A percentile compares a stretch with the other conserved stretches of the same genome.
Conservation (phyloP, 2,797 vertebrate genomes). For the Parotocinclus haroldoi region DNA sequence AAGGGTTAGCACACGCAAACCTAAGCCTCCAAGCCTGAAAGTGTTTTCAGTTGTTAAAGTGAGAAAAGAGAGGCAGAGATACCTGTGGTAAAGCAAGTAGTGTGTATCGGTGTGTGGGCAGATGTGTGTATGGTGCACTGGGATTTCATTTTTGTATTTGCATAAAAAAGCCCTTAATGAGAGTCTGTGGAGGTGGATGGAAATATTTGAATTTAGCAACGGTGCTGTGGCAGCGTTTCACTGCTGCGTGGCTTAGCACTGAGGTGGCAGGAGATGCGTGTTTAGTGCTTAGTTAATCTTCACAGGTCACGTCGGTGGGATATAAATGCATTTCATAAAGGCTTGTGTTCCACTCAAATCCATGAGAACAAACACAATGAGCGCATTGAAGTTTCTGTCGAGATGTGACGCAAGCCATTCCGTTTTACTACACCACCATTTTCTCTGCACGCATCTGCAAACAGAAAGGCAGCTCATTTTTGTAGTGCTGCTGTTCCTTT, state of each 20-base stretch:
- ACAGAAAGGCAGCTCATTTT: conserved; percentile 1
- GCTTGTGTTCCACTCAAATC: conserved; percentile 21
- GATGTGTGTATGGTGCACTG: background rate
- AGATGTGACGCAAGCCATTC: background rate
- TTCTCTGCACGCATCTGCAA: too few species aligned
- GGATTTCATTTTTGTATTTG: conserved; percentile 38
- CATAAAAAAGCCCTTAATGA: conserved; percentile 46
- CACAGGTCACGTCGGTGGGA: conserved; percentile 30
- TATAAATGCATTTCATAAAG: conserved; percentile 29
- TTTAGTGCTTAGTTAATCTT: conserved; percentile 1
- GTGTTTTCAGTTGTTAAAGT: conserved; percentile 30
- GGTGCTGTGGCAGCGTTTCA: conserved; percentile 26
- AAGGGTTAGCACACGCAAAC: too few species aligned
- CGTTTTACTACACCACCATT: background rate
- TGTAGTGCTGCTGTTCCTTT: conserved; percentile 12
- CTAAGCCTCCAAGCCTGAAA: conserved; percentile 22
- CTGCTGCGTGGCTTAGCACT: conserved; percentile 23
- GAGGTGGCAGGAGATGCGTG: conserved; percentile 55
- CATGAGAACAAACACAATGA: conserved; percentile 15
- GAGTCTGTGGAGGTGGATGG: conserved; percentile 36
- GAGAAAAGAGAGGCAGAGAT: conserved; percentile 30
- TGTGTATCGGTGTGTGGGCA: conserved; percentile 13
- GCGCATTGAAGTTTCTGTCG: background rate
- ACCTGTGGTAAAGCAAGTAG: conserved; percentile 32
- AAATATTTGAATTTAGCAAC: conserved; percentile 33